Evolutionary conservation across 2,888 invertebrate species (phyloP).

Genomic region (Cheilosia urbana): DNA sequence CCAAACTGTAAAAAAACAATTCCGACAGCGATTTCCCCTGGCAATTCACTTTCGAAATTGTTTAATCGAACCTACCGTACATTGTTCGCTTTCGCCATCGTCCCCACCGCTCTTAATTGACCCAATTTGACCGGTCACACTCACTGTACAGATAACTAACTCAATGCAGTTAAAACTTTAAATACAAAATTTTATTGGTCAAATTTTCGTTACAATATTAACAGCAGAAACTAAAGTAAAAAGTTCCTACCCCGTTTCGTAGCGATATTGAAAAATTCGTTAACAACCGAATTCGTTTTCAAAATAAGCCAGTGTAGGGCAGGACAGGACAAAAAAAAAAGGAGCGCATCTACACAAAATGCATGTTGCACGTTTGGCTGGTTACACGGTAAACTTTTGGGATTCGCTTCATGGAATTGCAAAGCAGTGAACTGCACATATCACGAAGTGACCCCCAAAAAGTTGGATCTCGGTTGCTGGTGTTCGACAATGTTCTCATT

Average conservation of each 20-base stretch:
- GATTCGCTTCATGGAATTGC: slow-evolving; percentile 71
- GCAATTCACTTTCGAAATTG: no score
- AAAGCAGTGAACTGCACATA: slow-evolving; percentile 73
- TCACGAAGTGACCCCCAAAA: slow-evolving; percentile 61
- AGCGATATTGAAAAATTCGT: slow-evolving; percentile 50
- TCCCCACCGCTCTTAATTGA: neutral
- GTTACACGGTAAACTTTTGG: slow-evolving; percentile 69
- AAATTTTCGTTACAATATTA: slow-evolving; percentile 28
- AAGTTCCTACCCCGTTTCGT: neutral
- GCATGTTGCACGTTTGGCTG: slow-evolving; percentile 71
- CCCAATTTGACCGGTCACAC: neutral
- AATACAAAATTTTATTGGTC: slow-evolving; percentile 3
- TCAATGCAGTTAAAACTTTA: neutral
- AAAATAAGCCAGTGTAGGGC: neutral
- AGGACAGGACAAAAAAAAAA: neutral
- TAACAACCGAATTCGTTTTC: slow-evolving; percentile 52
- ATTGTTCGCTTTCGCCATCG: no score
- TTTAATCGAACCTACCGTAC: no score
- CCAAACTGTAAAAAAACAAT: no score
- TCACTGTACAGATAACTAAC: neutral
- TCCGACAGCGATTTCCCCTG: no score
- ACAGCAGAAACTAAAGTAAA: neutral
- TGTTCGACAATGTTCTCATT: slow-evolving; percentile 9
- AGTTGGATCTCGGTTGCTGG: slow-evolving; percentile 42
- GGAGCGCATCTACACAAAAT: slow-evolving; percentile 8